A percentile compares a stretch with the other conserved stretches of the same genome.
Evolutionary conservation across 92 coral and sea anemone genomes (phyloP).

Genomic region (Montipora capitata): DNA sequence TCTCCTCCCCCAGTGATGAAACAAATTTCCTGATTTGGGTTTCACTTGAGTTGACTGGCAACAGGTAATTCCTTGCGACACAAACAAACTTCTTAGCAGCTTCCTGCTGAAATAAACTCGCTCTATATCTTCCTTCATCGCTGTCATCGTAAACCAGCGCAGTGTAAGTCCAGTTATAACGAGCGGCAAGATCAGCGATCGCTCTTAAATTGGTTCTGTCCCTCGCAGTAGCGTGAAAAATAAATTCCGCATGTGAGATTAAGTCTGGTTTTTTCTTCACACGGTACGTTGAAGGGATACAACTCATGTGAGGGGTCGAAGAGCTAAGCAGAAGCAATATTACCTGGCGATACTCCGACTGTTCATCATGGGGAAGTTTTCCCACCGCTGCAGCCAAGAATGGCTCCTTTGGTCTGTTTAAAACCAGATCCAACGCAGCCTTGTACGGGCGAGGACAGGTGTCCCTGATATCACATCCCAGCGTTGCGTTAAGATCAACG

Average conservation of each 20-base stretch:
- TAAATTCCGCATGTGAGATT: conserved; percentile 35
- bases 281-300: conserved; percentile 76
- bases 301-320: conserved; percentile 80
- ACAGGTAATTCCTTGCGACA: conserved; percentile 67
- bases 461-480: conserved; percentile 71
- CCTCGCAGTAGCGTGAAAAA: conserved; percentile 78
- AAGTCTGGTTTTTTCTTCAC: conserved; percentile 17
- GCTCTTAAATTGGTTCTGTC: conserved; percentile 82
- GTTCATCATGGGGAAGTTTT: conserved; percentile 46
- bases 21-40: conserved; percentile 68
- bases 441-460: conserved; percentile 30
- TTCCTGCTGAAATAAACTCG: conserved; percentile 60
- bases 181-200: conserved; percentile 75
- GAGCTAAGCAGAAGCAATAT: conserved; percentile 57
- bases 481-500: conserved; percentile 7
- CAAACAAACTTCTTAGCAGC: conserved; percentile 70
- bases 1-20: conserved; percentile 58
- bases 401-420: conserved; percentile 5
- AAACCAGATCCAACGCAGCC: conserved; percentile 48
- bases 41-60: conserved; percentile 56
- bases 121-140: conserved; percentile 43
- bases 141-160: conserved; percentile 79
- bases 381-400: conserved; percentile 76
- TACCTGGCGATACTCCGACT: conserved; percentile 8
- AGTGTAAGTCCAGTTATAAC: conserved; percentile 89